Base-by-base conservation (phyloP, 2,888 invertebrate species). In the Drosophila pullipes region DNA sequence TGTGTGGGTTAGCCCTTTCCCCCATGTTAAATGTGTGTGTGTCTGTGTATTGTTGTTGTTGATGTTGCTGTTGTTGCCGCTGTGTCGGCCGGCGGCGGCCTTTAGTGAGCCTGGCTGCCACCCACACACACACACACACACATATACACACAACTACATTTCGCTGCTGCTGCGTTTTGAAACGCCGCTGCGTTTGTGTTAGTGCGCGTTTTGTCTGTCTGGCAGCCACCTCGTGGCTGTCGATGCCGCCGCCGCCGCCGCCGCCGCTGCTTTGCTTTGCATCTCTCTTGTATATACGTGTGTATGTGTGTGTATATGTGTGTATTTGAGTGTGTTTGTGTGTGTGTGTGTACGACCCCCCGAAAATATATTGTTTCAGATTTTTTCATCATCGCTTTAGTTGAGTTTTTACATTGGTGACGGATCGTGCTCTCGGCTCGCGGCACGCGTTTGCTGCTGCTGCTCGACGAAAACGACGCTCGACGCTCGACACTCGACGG, bases 341-440 rank as follows among this genome's bases (percentile, higher is more conserved):
- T 74, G 55, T 74, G 61, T 83, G 79, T 80, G 85, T 67, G 67
- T 78, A 73, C 79, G 89, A 81, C 91, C 92, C 93, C 92, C 92
- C 88, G 69, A 89, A 92, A 93, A 93, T 93, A 93, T 93, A 93
- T 93, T 93, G 93, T 93, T 93, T 93, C 93, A 93, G 93, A 92
- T 93, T 93, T 93, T 93, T 93, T 93, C 93, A 92, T 91, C 92
- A 92, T 89, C 93, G 93, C 93, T 93, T 93, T 93, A 93, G 93
- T 93, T 93, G 93, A 93, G 93, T 93, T 93, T 93, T 93, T 93
- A 93, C 93, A 93, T 93, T 92, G 93, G 93, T 93, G 93, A 93
- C 93, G 93, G 93, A 93, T 93, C 93, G 93, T 93, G 92, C 92
- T 91, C 91, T 91, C 91, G 91, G 89, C 88, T 85, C 85, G 82